Percentiles rank a stretch among this genome's conserved stretches.
Evolutionary conservation across 2,888 invertebrate species (phyloP).

Genomic region (Drosophila planitibia): DNA sequence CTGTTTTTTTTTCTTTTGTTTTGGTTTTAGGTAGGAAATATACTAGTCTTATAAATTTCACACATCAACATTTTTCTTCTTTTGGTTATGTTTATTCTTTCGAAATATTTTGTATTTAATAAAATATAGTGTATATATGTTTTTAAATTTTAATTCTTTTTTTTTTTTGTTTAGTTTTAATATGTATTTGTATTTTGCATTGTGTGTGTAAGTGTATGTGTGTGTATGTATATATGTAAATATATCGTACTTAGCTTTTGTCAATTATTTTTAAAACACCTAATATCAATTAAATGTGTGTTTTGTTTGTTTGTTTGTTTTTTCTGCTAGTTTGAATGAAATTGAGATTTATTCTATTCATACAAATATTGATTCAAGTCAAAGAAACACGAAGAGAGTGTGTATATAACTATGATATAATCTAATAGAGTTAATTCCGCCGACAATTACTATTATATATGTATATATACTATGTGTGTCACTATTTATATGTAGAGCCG

Average conservation of each 20-base stretch:
- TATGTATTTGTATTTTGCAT: conserved; percentile 54
- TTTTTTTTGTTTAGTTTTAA: conserved; percentile 34
- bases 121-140: conserved; percentile 62
- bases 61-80: conserved; percentile 82
- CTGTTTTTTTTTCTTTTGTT: conserved; percentile 19
- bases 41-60: conserved; percentile 84
- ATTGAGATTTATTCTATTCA: conserved; percentile 33
- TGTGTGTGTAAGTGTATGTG: conserved; percentile 29
- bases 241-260: conserved; percentile 48
- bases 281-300: conserved; percentile 53
- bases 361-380: conserved; percentile 42
- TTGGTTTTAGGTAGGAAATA: conserved; percentile 82
- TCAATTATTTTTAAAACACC: conserved; percentile 58
- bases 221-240: conserved; percentile 42
- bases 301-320: not conserved
- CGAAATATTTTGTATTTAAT: conserved; percentile 69
- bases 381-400: conserved; percentile 62
- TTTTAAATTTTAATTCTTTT: not conserved
- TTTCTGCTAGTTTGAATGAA: conserved; percentile 45
- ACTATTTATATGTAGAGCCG: conserved; percentile 6
- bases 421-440: conserved; percentile 35
- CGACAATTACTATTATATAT: conserved; percentile 23
- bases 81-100: conserved; percentile 48
- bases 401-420: conserved; percentile 26
- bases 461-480: conserved; percentile 12